A percentile compares a stretch with the other conserved stretches of the same genome.
Evolutionary conservation across 2,113 vertebrate species (phyloP).

Genomic region (Maccullochella peelii): DNA sequence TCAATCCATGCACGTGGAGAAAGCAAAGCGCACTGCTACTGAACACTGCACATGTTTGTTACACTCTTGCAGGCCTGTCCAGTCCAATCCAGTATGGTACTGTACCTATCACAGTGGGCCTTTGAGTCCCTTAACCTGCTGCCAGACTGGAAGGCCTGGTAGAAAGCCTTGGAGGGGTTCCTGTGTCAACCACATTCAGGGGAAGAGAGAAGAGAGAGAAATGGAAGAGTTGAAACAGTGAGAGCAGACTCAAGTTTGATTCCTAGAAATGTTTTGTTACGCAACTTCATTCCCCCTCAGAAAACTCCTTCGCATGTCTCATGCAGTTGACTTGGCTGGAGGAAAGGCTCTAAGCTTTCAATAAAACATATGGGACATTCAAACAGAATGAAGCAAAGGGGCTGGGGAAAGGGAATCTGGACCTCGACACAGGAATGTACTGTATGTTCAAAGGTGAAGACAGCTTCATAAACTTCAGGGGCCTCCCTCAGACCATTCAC

Average conservation of each 20-base stretch:
- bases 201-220: slow-evolving; percentile 63
- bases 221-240: slow-evolving; percentile 61
- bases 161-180: slow-evolving; percentile 98
- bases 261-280: slow-evolving; percentile 36
- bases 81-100: slow-evolving; percentile 82
- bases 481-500: slow-evolving; percentile 33
- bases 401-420: neutral
- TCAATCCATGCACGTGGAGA: slow-evolving; percentile 77
- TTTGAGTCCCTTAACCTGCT: slow-evolving; percentile 93
- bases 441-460: slow-evolving; percentile 50
- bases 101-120: slow-evolving; percentile 95
- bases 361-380: slow-evolving; percentile 6
- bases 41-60: slow-evolving; percentile 72
- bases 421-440: slow-evolving; percentile 33
- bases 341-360: neutral
- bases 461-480: slow-evolving; percentile 50
- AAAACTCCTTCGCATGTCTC: neutral
- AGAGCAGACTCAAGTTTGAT: slow-evolving; percentile 40
- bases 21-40: slow-evolving; percentile 68
- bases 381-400: neutral
- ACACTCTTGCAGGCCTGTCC: slow-evolving; percentile 69
- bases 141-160: slow-evolving; percentile 95
- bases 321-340: neutral
- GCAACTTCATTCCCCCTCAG: neutral
- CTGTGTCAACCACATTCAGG: slow-evolving; percentile 86